Percentiles rank a stretch among this genome's conserved stretches.
phyloP scores from a whole-genome alignment of 2,113 vertebrate genomes.

The Pedetes capensis region DNA sequence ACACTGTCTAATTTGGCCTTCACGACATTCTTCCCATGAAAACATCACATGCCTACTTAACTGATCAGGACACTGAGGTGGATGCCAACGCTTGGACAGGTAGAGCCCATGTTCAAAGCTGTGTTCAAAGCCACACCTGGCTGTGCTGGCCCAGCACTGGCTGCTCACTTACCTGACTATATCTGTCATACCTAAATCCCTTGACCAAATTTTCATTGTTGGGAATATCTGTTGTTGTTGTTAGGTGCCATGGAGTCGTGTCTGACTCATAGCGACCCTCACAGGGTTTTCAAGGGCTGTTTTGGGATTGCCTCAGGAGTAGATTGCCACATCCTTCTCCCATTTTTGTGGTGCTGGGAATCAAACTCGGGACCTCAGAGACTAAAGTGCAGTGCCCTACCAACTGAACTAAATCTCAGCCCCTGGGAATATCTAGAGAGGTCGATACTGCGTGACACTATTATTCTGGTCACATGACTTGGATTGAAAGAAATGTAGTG shows the following conservation, averaged over 20 bases:
- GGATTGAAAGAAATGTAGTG: neutral
- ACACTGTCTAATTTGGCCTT: neutral
- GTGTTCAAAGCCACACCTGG: neutral
- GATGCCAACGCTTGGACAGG: too few relatives aligned
- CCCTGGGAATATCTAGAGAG: neutral
- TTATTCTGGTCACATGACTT: neutral
- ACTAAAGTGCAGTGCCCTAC: too few relatives aligned
- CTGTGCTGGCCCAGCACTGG: too few relatives aligned
- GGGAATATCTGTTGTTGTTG: neutral
- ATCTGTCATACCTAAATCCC: neutral
- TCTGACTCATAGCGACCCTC: too few relatives aligned
- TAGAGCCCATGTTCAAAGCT: neutral
- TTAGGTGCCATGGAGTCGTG: too few relatives aligned
- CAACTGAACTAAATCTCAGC: too few relatives aligned
- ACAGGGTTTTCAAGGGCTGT: too few relatives aligned
- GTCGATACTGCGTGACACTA: neutral
- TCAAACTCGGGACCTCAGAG: too few relatives aligned
- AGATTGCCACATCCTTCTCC: too few relatives aligned
- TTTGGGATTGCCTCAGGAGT: too few relatives aligned
- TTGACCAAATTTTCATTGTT: neutral
- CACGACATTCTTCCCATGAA: neutral
- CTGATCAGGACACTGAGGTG: neutral
- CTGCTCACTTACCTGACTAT: neutral
- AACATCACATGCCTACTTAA: too few relatives aligned
- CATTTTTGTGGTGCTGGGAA: too few relatives aligned